phyloP scores from a whole-genome alignment of 2,888 invertebrate species.

The Coremacera marginata region DNA sequence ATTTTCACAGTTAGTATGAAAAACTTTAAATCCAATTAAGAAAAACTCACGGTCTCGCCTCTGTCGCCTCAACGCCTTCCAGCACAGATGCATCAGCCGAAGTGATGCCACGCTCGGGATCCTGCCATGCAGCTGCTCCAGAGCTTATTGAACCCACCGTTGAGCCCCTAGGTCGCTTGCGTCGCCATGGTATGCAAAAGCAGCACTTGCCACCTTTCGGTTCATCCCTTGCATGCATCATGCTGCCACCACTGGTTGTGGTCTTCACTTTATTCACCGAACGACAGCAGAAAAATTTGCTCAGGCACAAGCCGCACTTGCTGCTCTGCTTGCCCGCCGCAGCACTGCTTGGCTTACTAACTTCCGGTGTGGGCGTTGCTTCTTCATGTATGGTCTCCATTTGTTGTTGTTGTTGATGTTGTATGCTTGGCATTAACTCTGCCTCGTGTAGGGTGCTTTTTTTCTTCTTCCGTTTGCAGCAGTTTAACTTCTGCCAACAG shows the following conservation, averaged over 20 bases:
- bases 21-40: not conserved
- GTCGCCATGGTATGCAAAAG: slow-evolving; percentile 67
- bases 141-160: slow-evolving; percentile 42
- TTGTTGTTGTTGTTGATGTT: slow-evolving; percentile 40
- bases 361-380: slow-evolving; percentile 39
- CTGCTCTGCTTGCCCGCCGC: slow-evolving; percentile 55
- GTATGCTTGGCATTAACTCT: slow-evolving; percentile 11
- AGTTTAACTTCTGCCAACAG: slow-evolving; percentile 66
- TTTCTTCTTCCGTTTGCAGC: slow-evolving; percentile 63
- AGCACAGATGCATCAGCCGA: slow-evolving; percentile 70
- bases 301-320: slow-evolving; percentile 65
- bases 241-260: slow-evolving; percentile 57
- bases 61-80: slow-evolving; percentile 72
- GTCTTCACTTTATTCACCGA: slow-evolving; percentile 68
- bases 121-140: slow-evolving; percentile 60
- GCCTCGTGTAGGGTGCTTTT: slow-evolving; percentile 40
- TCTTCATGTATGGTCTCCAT: slow-evolving; percentile 52
- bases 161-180: slow-evolving; percentile 50
- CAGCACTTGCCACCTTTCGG: slow-evolving; percentile 59
- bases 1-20: not conserved
- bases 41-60: slow-evolving; percentile 47
- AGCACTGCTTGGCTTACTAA: slow-evolving; percentile 36
- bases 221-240: not conserved
- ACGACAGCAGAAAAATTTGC: slow-evolving; percentile 68
- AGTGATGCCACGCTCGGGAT: slow-evolving; percentile 60